Conservation (phyloP, 2,797 vertebrate genomes). For the Jordanella pulchra region DNA sequence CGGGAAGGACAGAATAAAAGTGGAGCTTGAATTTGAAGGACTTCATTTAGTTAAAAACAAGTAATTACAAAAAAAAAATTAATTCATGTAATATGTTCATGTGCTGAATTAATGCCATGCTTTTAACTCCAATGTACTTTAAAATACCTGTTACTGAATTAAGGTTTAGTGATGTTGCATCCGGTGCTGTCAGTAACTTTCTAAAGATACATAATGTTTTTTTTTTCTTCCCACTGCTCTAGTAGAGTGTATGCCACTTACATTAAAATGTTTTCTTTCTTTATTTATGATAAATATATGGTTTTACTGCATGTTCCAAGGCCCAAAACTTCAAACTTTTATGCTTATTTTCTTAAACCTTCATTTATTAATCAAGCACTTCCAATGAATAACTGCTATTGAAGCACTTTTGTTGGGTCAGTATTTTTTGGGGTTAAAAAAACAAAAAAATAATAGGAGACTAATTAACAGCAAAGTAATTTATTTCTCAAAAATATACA, state of each 20-base stretch:
- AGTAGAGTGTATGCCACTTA: slow-evolving; percentile 1
- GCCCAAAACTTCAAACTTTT: not conserved
- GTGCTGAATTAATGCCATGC: slow-evolving; percentile 24
- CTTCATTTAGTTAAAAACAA: not conserved
- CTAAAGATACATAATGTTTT: slow-evolving; percentile 27
- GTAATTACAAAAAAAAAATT: not conserved
- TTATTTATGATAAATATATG: not conserved
- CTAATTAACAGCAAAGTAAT: slow-evolving; percentile 27
- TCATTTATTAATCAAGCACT: slow-evolving; percentile 4
- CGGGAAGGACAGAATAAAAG: slow-evolving; percentile 11
- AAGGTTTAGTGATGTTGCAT: slow-evolving; percentile 16
- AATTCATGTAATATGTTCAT: slow-evolving; percentile 13
- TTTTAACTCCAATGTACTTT: slow-evolving; percentile 35
- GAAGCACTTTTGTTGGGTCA: slow-evolving; percentile 26
- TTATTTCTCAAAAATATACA: slow-evolving; percentile 34
- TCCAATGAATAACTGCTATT: slow-evolving; percentile 9
- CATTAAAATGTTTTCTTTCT: slow-evolving; percentile 7
- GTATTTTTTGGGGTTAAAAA: slow-evolving; percentile 16
- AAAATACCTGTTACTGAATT: slow-evolving; percentile 10
- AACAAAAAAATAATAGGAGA: slow-evolving; percentile 15
- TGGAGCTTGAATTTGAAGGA: slow-evolving; percentile 23
- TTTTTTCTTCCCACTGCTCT: slow-evolving; percentile 18
- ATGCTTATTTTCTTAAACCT: not conserved
- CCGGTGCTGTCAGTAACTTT: slow-evolving; percentile 39
- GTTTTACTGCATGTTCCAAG: not conserved